These are phyloP conservation scores for Mola mola DNA, from an alignment of 2,113 vertebrate species.

Conservation along the genomic window DNA sequence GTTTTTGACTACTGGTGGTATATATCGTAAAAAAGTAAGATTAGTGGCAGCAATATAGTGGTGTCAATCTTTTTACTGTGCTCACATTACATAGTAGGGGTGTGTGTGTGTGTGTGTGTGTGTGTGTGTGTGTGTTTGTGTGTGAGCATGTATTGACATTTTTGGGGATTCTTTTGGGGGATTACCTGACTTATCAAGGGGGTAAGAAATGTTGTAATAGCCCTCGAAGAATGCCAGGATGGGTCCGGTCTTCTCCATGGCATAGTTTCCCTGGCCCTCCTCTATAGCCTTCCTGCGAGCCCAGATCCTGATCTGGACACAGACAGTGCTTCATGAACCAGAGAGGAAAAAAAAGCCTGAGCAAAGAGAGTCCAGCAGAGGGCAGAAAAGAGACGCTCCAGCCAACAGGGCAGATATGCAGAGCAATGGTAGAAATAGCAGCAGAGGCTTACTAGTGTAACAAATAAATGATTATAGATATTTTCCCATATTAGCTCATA, in stretches of 20 bases:
- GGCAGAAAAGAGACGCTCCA: conserved; percentile 20
- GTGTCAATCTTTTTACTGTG: too few relatives aligned
- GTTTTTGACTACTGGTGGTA: background rate
- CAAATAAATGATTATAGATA: too few relatives aligned
- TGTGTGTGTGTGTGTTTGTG: conserved; percentile 13
- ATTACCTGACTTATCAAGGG: conserved; percentile 90
- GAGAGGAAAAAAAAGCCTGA: background rate
- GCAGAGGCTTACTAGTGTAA: too few relatives aligned
- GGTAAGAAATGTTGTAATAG: conserved; percentile 84
- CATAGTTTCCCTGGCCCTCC: conserved; percentile 78
- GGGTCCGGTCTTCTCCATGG: conserved; percentile 78
- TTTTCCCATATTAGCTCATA: too few relatives aligned
- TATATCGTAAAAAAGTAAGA: background rate
- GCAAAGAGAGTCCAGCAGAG: conserved; percentile 49
- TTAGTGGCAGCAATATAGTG: too few relatives aligned
- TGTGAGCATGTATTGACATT: too few relatives aligned
- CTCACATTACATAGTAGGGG: too few relatives aligned
- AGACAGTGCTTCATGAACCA: background rate
- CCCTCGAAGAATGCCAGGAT: conserved; percentile 85
- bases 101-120: background rate
- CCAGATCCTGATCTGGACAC: conserved; percentile 89
- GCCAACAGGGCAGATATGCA: background rate
- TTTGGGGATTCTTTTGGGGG: too few relatives aligned
- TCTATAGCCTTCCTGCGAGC: conserved; percentile 83
- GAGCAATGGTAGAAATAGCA: too few relatives aligned